Percentiles rank a stretch among this genome's conserved stretches.
These are phyloP conservation scores for Corvus cornix DNA, from an alignment of 2,113 vertebrate genomes.

Conservation along the genomic window DNA sequence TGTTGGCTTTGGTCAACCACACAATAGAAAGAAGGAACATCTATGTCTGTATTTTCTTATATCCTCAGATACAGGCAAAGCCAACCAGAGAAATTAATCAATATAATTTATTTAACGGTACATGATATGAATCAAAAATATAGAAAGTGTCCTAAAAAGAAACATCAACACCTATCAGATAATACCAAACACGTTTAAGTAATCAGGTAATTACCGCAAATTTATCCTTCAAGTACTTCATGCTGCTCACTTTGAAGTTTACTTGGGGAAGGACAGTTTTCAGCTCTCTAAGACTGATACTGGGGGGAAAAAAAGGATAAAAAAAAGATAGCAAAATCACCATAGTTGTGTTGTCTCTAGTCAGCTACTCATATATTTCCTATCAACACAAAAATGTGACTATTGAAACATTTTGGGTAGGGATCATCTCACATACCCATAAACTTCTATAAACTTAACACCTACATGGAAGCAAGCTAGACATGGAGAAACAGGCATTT, in stretches of 20 bases:
- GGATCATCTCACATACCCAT: background rate
- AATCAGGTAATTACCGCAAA: constrained; percentile 76
- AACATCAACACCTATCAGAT: background rate
- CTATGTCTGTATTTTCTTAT: background rate
- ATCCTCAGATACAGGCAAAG: background rate
- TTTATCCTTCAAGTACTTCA: constrained; percentile 88
- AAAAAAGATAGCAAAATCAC: background rate
- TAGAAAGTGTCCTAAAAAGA: background rate
- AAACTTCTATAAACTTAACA: background rate
- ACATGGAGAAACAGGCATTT: background rate
- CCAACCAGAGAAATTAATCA: background rate
- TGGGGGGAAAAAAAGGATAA: constrained; percentile 10
- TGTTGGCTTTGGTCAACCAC: background rate
- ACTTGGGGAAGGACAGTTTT: constrained; percentile 87
- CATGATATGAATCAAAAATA: background rate
- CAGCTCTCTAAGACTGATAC: constrained; percentile 89
- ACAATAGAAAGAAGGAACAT: background rate
- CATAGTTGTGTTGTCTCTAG: background rate
- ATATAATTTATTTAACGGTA: background rate
- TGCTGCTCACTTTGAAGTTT: constrained; percentile 88
- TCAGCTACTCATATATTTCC: background rate
- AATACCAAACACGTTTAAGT: background rate
- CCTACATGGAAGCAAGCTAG: background rate
- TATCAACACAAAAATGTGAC: background rate
- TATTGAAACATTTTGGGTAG: background rate